Conservation (phyloP, 1,140 invertebrate genomes). For the Drosophila teissieri region DNA sequence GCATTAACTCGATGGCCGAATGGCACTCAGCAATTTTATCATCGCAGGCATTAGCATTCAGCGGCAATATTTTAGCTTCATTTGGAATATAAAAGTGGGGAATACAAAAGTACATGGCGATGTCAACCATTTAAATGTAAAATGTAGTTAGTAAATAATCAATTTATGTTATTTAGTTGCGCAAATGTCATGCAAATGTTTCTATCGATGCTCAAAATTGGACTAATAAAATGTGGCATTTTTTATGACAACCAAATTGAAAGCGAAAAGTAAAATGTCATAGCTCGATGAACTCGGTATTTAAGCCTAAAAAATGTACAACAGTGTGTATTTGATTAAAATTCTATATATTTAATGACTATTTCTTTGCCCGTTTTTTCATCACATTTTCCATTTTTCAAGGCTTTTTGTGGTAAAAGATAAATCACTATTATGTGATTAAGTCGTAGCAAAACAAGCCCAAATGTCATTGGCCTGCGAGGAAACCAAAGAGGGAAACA, state of each 20-base stretch:
- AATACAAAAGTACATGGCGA: no score
- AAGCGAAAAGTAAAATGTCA: not conserved
- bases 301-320: no score
- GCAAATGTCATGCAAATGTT: no score
- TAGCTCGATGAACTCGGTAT: no score
- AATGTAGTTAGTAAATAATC: no score
- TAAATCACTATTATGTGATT: not conserved
- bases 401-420: not conserved
- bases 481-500: not conserved
- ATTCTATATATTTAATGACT: not conserved
- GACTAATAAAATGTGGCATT: no score
- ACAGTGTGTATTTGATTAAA: no score
- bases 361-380: not conserved
- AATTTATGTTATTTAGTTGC: no score
- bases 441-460: not conserved
- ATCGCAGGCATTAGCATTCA: not conserved
- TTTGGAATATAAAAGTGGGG: no score
- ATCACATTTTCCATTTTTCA: not conserved
- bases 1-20: not conserved
- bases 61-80: no score
- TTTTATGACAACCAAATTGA: not conserved
- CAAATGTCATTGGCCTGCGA: not conserved
- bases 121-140: no score
- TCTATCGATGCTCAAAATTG: no score
- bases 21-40: not conserved